Evolutionary conservation across 2,888 invertebrate genomes (phyloP).

Genomic region (Cynaeus angustus): DNA sequence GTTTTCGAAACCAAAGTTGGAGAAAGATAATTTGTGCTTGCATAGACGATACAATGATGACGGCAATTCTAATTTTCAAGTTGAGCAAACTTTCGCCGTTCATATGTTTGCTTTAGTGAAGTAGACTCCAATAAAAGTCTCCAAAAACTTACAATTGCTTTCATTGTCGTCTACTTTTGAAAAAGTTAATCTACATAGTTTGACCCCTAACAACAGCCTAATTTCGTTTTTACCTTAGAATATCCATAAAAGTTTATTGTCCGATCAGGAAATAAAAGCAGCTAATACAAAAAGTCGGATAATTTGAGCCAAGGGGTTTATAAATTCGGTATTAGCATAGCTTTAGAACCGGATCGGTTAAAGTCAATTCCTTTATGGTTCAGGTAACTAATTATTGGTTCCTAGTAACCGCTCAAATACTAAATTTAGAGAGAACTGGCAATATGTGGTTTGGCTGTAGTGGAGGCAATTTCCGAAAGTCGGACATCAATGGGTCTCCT

Average conservation of each 20-base stretch:
- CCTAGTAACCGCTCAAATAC: conserved; percentile 11
- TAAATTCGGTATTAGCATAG: conserved; percentile 18
- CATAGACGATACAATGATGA: not conserved
- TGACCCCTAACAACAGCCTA: conserved; percentile 44
- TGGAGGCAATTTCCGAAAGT: conserved; percentile 91
- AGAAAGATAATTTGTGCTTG: not conserved
- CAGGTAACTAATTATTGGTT: conserved; percentile 23
- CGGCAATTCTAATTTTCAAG: conserved; percentile 7
- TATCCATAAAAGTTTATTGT: conserved; percentile 32
- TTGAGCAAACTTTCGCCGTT: conserved; percentile 8
- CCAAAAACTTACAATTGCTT: not conserved
- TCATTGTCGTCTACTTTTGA: not conserved
- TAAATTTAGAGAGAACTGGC: conserved; percentile 66
- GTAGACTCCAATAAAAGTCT: not conserved
- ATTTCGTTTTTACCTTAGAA: conserved; percentile 24
- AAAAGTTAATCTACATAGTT: conserved; percentile 8
- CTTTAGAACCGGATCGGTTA: conserved; percentile 26
- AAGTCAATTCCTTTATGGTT: conserved; percentile 36
- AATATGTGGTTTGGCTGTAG: conserved; percentile 88
- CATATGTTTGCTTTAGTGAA: not conserved
- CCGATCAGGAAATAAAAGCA: conserved; percentile 30
- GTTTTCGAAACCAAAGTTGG: not conserved
- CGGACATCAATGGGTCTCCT: conserved; percentile 91
- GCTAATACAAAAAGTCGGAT: conserved; percentile 22
- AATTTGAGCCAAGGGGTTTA: conserved; percentile 2